Conservation (phyloP, 2,797 vertebrate species). For the Anolis apletophallus region DNA sequence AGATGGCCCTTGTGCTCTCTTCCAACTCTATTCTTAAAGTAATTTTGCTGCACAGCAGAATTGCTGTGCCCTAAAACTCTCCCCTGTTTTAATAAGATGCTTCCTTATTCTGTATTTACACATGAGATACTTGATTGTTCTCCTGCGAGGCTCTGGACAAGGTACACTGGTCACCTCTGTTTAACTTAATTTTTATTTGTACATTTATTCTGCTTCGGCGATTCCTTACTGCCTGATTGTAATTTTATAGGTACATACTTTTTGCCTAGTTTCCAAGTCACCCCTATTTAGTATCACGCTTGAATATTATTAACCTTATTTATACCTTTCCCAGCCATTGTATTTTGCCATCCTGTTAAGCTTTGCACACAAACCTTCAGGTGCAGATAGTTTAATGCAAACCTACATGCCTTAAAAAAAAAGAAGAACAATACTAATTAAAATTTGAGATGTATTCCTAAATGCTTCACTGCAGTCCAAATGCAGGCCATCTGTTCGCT, state of each 20-base stretch:
- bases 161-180: neutral
- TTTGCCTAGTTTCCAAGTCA: neutral
- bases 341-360: neutral
- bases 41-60: constrained; percentile 11
- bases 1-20: too few species aligned
- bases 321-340: neutral
- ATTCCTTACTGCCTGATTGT: neutral
- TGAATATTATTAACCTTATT: neutral
- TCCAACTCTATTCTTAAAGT: too few species aligned
- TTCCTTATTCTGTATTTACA: neutral
- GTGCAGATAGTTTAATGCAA: constrained; percentile 13
- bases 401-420: constrained; percentile 17
- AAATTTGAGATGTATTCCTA: constrained; percentile 40
- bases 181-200: neutral
- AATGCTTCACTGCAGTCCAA: constrained; percentile 37
- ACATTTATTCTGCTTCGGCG: neutral
- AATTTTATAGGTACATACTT: constrained; percentile 15
- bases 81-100: rapidly evolving
- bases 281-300: neutral
- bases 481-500: constrained; percentile 47
- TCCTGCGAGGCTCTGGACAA: neutral
- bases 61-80: neutral
- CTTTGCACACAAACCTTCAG: constrained; percentile 26
- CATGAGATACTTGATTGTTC: neutral
- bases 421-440: constrained; percentile 37